Base-by-base conservation (phyloP, 2,888 invertebrate species). In the Hedya salicella region DNA sequence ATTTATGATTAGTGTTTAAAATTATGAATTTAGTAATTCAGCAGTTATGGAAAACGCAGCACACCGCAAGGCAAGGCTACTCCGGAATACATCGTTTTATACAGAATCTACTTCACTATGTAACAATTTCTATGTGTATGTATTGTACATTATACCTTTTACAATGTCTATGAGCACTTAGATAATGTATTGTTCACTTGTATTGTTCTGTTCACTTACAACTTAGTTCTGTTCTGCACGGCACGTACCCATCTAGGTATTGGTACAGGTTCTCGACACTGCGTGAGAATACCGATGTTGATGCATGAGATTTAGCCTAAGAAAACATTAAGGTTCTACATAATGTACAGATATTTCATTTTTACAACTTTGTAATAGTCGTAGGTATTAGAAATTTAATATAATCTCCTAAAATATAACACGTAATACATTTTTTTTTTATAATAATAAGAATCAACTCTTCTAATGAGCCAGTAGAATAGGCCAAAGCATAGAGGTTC, bases 181-280 rank as follows among this genome's bases (percentile, higher is more conserved):
- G 19, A 46, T 36, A 21, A 46, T 56, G 48, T 63, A 32, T 60
- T 11, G 14, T 60, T 36, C 61, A 52, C 54, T 49, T 56, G 49
- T 50, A 39, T 50, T 54, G 52, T 54, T 46, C 59, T 50, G 50
- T 62, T 62, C 57, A 56, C 40, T 57, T 62, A 44, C 16, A 49
- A 50, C 40, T 53, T 44, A 52, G 14, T 40, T 36, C 16, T 16
- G 25, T 30, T 52, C 0, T 50, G 60, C 61, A 54, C 66, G 54
- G 49, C 66, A 66, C 60, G 8, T 32, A 44, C 53, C 60, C 59
- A 46, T n/a, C 36, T 44, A 21, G 9, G 21, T 52, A 16, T 42
- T 13, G 36, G 50, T 17, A 21, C 50, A 30, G 46, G 25, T 32
- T 25, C 48, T 17, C 30, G 13, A 14, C 30, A 36, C 44, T 4